Conservation (phyloP, 2,888 invertebrate species). For the Habroteleia sp. region DNA sequence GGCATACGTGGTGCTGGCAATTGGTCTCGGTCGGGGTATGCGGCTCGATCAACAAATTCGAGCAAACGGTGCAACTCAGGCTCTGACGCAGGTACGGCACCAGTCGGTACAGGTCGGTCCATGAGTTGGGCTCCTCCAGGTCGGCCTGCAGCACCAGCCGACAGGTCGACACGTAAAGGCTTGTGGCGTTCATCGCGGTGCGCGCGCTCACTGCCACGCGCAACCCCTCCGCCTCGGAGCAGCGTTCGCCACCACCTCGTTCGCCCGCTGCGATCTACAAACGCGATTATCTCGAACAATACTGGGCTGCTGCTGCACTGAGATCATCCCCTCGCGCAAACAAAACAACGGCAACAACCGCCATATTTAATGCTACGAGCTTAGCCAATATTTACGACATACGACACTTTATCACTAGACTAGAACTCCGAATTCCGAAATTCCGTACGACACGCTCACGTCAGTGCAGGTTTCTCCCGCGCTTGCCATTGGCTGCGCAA, state of each 20-base stretch:
- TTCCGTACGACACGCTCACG: no score
- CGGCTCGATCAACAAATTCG: constrained; percentile 90
- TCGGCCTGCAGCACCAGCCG: constrained; percentile 89
- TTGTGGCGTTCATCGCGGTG: constrained; percentile 87
- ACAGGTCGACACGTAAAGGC: constrained; percentile 91
- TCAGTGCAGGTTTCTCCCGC: no score
- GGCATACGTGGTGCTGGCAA: constrained; percentile 95
- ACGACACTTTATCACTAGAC: no score
- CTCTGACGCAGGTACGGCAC: constrained; percentile 93
- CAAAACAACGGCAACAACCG: constrained; percentile 71
- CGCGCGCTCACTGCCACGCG: not conserved
- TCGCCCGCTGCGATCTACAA: not conserved
- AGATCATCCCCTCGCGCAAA: constrained; percentile 73
- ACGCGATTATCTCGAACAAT: constrained; percentile 66
- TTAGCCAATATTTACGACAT: constrained; percentile 36
- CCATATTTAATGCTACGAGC: constrained; percentile 37
- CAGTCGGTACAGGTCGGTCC: constrained; percentile 91
- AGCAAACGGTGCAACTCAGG: constrained; percentile 94
- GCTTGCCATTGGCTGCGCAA: no score
- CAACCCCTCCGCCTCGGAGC: not conserved
- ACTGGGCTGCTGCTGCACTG: constrained; percentile 59
- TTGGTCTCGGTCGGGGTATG: constrained; percentile 88
- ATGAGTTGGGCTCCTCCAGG: constrained; percentile 86
- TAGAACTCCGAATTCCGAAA: no score
- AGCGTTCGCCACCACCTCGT: not conserved